Conservation (phyloP, 1,140 invertebrate genomes). For the Bacillus rossius region DNA sequence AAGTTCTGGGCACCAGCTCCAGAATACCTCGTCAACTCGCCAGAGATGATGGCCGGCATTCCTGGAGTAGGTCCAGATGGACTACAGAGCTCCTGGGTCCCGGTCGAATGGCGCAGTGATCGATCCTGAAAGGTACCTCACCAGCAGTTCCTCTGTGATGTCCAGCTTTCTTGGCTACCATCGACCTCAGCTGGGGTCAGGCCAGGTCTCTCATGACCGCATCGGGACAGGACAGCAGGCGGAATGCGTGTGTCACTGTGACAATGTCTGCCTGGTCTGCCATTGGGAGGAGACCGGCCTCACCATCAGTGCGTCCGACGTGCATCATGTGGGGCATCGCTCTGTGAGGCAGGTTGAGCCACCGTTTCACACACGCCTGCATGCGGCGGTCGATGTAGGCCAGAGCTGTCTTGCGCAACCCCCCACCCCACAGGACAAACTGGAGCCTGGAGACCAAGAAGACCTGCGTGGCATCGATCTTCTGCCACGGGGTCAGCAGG, state of each 20-base stretch:
- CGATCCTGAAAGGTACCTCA: background rate
- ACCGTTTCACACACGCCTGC: background rate
- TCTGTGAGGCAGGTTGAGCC: conserved; percentile 4
- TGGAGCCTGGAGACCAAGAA: conserved; percentile 20
- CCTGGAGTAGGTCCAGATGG: background rate
- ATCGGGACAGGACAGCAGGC: conserved; percentile 25
- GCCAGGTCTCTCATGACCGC: conserved; percentile 13
- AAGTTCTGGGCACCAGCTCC: background rate
- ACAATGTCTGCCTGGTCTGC: conserved; percentile 22
- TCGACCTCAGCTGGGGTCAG: conserved; percentile 3
- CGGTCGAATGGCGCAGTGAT: background rate
- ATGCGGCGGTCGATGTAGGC: background rate
- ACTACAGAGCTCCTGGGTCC: background rate
- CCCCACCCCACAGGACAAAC: conserved; percentile 3
- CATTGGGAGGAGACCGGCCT: conserved; percentile 18
- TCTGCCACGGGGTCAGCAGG: conserved; percentile 26
- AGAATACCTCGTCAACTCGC: background rate
- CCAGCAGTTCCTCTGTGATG: background rate
- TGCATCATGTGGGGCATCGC: background rate
- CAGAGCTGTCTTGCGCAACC: conserved; percentile 1
- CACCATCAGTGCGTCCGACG: background rate
- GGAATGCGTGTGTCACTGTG: conserved; percentile 27
- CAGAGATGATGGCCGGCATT: background rate
- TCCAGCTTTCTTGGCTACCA: background rate
- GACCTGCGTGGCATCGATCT: conserved; percentile 23